Conservation (phyloP, 2,888 invertebrate genomes). For the Hypena proboscidalis region DNA sequence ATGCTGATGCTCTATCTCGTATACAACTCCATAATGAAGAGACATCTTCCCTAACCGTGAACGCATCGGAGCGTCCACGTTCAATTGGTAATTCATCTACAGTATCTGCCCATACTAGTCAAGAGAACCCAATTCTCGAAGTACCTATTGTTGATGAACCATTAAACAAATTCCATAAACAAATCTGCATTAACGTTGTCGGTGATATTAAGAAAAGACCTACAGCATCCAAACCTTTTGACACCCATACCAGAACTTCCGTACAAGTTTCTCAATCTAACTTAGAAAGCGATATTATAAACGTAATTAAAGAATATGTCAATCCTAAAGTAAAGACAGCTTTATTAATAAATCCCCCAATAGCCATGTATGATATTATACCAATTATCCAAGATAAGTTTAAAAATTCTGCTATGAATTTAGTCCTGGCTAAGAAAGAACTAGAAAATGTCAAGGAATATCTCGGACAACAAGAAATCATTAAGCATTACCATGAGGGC, state of each 20-base stretch:
- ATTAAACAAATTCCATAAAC: conserved; percentile 9
- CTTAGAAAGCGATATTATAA: conserved; percentile 3
- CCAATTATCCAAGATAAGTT: conserved; percentile 6
- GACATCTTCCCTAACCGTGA: conserved; percentile 1
- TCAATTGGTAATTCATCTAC: neutral
- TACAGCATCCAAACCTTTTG: conserved; percentile 5
- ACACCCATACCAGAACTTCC: conserved; percentile 6
- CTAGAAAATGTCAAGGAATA: conserved; percentile 5
- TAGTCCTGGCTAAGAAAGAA: neutral
- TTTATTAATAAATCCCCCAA: neutral
- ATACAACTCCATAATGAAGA: conserved; percentile 9
- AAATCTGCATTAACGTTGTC: conserved; percentile 3
- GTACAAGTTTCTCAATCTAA: conserved; percentile 1
- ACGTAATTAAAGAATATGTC: conserved; percentile 1
- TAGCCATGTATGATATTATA: conserved; percentile 2
- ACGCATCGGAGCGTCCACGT: neutral
- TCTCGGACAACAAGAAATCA: conserved; percentile 3
- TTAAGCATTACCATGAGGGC: conserved; percentile 8
- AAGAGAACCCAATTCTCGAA: conserved; percentile 7
- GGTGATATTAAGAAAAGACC: conserved; percentile 8
- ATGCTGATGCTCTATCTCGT: conserved; percentile 3
- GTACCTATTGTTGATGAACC: conserved; percentile 11
- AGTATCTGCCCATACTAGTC: conserved; percentile 2
- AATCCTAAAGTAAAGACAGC: conserved; percentile 6
- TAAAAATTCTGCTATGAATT: conserved; percentile 3